These are phyloP conservation scores for Tachysurus vachellii DNA, from an alignment of 2,113 vertebrate genomes.

Conservation along the genomic window DNA sequence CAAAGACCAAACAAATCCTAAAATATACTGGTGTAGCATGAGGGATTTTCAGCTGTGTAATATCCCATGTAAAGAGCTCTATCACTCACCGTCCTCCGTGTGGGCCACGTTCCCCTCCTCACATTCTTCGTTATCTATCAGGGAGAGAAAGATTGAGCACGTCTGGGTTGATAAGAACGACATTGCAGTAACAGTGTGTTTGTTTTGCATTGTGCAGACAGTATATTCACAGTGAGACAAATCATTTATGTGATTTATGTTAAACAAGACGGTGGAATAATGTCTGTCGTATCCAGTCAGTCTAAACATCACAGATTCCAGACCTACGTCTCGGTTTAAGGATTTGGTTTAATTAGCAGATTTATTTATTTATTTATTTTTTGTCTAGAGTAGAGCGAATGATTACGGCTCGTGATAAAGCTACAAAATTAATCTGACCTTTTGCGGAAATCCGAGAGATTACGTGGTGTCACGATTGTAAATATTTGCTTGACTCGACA, in stretches of 20 bases:
- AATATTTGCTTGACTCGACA: neutral
- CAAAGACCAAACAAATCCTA: constrained; percentile 27
- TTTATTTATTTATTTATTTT: neutral
- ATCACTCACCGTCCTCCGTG: constrained; percentile 72
- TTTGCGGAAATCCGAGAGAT: neutral
- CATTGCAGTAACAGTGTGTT: constrained; percentile 2
- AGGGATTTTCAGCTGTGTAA: constrained; percentile 20
- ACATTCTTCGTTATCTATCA: constrained; percentile 65
- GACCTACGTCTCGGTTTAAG: neutral
- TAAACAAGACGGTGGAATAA: neutral
- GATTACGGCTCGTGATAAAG: neutral
- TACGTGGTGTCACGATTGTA: neutral
- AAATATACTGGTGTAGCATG: constrained; percentile 1
- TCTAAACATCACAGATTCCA: neutral
- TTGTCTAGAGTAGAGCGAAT: neutral
- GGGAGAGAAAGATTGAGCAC: constrained; percentile 21
- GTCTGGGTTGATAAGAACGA: neutral
- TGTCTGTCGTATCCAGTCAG: neutral
- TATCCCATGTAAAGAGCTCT: constrained; percentile 27
- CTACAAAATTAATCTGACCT: neutral
- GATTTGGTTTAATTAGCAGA: neutral
- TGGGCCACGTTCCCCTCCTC: constrained; percentile 65
- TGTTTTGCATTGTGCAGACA: constrained; percentile 6
- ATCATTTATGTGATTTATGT: neutral
- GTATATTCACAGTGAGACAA: neutral